Conservation (phyloP, 2,113 vertebrate species). For the Pan paniscus region DNA sequence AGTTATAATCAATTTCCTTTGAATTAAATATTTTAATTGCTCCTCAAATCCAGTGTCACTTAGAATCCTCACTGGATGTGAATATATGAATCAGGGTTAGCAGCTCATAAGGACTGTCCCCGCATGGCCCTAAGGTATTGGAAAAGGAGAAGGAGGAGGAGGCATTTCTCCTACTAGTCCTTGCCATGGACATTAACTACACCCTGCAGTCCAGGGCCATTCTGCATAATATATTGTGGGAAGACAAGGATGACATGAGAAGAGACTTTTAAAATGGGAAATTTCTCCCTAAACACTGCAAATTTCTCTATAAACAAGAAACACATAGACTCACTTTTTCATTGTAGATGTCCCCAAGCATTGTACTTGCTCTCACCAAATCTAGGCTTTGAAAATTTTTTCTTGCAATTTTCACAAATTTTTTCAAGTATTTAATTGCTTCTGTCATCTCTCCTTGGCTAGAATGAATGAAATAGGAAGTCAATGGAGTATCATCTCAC, state of each 20-base stretch:
- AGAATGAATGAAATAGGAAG: constrained; percentile 64
- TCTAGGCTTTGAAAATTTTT: constrained; percentile 75
- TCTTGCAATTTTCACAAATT: constrained; percentile 81
- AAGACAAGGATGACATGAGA: background rate
- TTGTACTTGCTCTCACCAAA: constrained; percentile 80
- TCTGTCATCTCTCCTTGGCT: constrained; percentile 83
- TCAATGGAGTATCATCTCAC: background rate
- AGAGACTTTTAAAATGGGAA: background rate
- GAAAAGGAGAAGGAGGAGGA: background rate
- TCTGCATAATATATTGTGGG: background rate
- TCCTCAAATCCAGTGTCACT: background rate
- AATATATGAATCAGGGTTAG: background rate
- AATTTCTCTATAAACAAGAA: background rate
- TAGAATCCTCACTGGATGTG: background rate
- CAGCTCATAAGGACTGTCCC: background rate
- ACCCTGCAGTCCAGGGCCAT: too few relatives aligned
- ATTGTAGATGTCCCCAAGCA: constrained; percentile 86
- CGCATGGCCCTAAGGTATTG: too few relatives aligned
- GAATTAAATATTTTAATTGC: background rate
- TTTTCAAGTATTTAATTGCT: constrained; percentile 79
- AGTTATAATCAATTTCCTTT: background rate
- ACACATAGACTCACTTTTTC: constrained; percentile 80
- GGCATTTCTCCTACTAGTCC: rapidly evolving
- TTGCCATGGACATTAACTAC: background rate
- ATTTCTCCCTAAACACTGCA: background rate